These are phyloP conservation scores for Chlamydotis undulata DNA, from an alignment of 2,113 vertebrate genomes.

Conservation along the genomic window DNA sequence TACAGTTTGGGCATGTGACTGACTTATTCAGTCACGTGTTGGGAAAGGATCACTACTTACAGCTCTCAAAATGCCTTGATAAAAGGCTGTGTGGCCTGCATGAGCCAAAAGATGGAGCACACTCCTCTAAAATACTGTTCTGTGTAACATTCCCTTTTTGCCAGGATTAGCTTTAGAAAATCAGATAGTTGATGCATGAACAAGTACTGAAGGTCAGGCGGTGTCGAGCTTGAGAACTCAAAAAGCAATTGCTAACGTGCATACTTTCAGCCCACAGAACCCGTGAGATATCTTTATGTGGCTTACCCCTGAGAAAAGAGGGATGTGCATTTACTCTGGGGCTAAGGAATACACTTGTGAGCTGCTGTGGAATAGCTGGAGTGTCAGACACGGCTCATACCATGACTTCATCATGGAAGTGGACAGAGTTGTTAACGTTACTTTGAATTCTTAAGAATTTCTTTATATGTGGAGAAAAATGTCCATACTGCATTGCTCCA, in stretches of 20 bases:
- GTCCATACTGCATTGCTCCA: background rate
- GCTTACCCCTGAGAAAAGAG: background rate
- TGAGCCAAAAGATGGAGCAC: slow-evolving; percentile 70
- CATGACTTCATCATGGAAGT: background rate
- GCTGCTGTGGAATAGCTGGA: background rate
- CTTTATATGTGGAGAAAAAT: background rate
- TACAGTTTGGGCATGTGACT: slow-evolving; percentile 46
- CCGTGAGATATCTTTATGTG: background rate
- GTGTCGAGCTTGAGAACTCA: background rate
- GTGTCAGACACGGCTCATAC: background rate
- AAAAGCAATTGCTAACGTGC: background rate
- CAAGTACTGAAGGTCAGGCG: slow-evolving; percentile 12
- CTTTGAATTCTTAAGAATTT: background rate
- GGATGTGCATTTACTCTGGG: background rate
- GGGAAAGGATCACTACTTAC: background rate
- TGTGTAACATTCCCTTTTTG: background rate
- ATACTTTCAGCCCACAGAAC: background rate
- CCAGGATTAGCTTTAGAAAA: slow-evolving; percentile 29
- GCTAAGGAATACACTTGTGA: background rate
- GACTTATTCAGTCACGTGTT: slow-evolving; percentile 21
- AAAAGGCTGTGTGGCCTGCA: slow-evolving; percentile 54
- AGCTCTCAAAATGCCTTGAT: slow-evolving; percentile 20
- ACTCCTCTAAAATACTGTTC: slow-evolving; percentile 51
- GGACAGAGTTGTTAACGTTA: background rate
- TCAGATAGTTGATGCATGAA: background rate